Evolutionary conservation across 2,113 vertebrate genomes (phyloP).

Genomic region (Nothocercus julius): DNA sequence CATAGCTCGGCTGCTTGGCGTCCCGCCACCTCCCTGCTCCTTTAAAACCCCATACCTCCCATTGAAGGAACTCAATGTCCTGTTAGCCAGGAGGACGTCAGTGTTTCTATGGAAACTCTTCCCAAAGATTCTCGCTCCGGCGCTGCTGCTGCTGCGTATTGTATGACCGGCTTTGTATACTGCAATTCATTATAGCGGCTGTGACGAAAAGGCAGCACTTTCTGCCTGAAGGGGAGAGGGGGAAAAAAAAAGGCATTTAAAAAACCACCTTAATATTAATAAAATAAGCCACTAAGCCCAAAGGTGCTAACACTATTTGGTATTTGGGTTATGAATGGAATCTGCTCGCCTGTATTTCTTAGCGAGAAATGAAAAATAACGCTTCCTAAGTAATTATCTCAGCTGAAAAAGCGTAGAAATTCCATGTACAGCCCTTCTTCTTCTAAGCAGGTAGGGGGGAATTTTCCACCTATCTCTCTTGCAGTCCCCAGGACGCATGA

Average conservation of each 20-base stretch:
- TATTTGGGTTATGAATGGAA: constrained; percentile 48
- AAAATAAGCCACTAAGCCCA: constrained; percentile 29
- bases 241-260: background rate
- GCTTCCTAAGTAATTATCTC: constrained; percentile 46
- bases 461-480: constrained; percentile 3
- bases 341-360: background rate
- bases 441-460: background rate
- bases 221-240: background rate
- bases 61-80: constrained; percentile 82
- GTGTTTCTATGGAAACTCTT: constrained; percentile 89
- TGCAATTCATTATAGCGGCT: constrained; percentile 76
- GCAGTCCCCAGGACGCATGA: background rate
- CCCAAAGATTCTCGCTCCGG: constrained; percentile 78
- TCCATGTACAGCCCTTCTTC: background rate
- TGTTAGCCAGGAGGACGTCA: constrained; percentile 86
- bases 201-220: constrained; percentile 68
- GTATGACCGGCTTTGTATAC: constrained; percentile 81
- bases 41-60: constrained; percentile 73
- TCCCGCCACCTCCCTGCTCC: constrained; percentile 54
- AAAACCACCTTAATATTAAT: constrained; percentile 36
- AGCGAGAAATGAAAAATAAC: constrained; percentile 23
- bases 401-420: constrained; percentile 37
- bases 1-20: constrained; percentile 50
- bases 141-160: constrained; percentile 74
- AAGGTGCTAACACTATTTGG: constrained; percentile 38